Conservation (phyloP, 2,888 invertebrate genomes). For the Antitype chi region DNA sequence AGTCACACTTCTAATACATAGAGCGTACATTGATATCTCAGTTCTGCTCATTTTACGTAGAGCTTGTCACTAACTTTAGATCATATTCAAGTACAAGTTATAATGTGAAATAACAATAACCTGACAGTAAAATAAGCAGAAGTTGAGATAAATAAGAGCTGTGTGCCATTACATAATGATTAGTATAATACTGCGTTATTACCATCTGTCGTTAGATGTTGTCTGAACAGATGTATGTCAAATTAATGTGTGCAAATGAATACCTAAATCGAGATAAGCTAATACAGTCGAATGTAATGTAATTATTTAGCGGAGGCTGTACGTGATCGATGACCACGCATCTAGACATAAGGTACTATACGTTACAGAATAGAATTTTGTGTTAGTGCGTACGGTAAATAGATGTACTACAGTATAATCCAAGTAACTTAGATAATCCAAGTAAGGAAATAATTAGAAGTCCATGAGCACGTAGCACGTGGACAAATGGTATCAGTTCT, state of each 20-base stretch:
- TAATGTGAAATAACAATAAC: constrained; percentile 29
- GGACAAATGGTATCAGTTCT: constrained; percentile 21
- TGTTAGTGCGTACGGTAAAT: constrained; percentile 45
- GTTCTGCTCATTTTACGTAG: constrained; percentile 48
- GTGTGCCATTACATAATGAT: constrained; percentile 56
- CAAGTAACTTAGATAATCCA: constrained; percentile 34
- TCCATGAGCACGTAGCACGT: constrained; percentile 17
- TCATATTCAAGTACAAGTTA: constrained; percentile 53
- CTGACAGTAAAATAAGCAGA: constrained; percentile 36
- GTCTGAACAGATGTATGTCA: constrained; percentile 31
- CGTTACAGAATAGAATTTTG: constrained; percentile 46
- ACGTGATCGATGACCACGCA: constrained; percentile 52
- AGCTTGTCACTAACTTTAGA: constrained; percentile 41
- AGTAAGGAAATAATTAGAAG: constrained; percentile 40
- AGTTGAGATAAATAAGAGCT: constrained; percentile 28
- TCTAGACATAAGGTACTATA: constrained; percentile 31
- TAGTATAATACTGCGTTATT: constrained; percentile 21
- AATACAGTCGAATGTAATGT: constrained; percentile 47
- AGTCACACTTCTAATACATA: constrained; percentile 25
- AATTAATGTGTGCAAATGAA: constrained; percentile 51
- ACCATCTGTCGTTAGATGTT: constrained; percentile 42
- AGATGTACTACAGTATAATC: constrained; percentile 39
- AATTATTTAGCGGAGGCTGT: constrained; percentile 45
- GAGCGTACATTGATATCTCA: constrained; percentile 18
- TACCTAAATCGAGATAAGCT: constrained; percentile 55